Conservation (phyloP, 2,888 invertebrate genomes). For the Chalcosyrphus nemorum region DNA sequence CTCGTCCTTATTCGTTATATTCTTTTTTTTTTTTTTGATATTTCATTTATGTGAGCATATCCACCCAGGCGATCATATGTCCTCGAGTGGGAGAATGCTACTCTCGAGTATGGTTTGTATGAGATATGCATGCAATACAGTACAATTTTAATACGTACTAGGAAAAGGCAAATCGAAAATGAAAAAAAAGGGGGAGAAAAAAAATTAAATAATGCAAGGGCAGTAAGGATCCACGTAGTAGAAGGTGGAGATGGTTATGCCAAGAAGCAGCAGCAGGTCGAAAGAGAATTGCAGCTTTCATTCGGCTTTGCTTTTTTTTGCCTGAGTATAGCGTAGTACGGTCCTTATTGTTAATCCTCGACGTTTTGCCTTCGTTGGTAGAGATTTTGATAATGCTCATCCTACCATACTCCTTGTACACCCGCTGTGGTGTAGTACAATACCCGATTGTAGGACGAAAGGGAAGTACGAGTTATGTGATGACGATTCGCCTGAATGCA, state of each 20-base stretch:
- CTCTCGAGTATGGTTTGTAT: conserved; percentile 3
- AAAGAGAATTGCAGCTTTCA: conserved; percentile 1
- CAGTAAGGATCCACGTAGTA: conserved; percentile 9
- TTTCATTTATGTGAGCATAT: conserved; percentile 26
- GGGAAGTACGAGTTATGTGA: conserved; percentile 52
- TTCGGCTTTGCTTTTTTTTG: neutral
- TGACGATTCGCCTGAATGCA: conserved; percentile 49
- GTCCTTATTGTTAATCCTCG: conserved; percentile 27
- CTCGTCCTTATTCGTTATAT: conserved; percentile 3
- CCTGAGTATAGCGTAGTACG: neutral
- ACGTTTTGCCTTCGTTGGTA: conserved; percentile 19
- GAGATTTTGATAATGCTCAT: conserved; percentile 32
- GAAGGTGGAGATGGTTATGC: neutral
- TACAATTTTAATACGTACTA: conserved; percentile 28
- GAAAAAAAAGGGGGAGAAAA: neutral
- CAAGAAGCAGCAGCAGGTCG: neutral
- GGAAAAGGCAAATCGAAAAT: neutral
- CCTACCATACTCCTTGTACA: neutral
- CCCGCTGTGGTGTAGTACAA: neutral
- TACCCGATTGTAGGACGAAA: conserved; percentile 9
- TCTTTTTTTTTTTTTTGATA: conserved; percentile 23
- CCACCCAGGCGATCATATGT: conserved; percentile 27
- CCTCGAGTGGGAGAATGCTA: neutral
- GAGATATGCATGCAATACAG: conserved; percentile 39
- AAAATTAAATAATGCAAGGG: conserved; percentile 43